Evolutionary conservation across 2,113 vertebrate genomes (phyloP).

Genomic region (Microtus richardsoni): DNA sequence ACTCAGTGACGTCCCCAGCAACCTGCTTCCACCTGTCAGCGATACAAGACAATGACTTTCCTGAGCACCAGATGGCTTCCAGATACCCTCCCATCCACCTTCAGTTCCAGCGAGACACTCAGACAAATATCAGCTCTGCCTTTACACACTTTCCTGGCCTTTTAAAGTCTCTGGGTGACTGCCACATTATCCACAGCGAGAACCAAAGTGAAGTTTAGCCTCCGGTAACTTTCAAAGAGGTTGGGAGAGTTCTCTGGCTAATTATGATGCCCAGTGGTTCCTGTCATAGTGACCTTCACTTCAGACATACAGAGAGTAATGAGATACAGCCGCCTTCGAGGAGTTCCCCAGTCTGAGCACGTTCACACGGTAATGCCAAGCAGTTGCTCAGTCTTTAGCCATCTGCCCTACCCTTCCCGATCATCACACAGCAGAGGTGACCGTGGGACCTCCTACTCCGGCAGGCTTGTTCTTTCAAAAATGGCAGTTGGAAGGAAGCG

Average conservation of each 20-base stretch:
- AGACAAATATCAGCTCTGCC: constrained; percentile 44
- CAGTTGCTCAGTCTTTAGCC: not conserved
- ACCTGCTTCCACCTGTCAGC: not conserved
- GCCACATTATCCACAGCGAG: constrained; percentile 36
- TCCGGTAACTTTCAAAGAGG: constrained; percentile 24
- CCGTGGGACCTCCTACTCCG: not conserved
- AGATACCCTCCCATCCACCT: not conserved
- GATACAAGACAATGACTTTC: not conserved
- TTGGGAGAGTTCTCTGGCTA: constrained; percentile 46
- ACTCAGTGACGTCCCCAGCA: fast-evolving
- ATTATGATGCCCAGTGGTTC: constrained; percentile 17
- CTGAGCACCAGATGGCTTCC: not conserved
- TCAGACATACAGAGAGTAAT: not conserved
- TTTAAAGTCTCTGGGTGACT: constrained; percentile 59
- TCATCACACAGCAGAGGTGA: not conserved
- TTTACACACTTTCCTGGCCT: constrained; percentile 53
- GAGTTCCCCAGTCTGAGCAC: not conserved
- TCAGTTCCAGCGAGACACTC: not conserved
- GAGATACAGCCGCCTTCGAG: not conserved
- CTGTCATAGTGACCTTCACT: not conserved
- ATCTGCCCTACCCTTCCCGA: not conserved
- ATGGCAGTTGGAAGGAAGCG: not conserved
- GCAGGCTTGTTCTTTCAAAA: not conserved
- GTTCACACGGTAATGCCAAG: not conserved
- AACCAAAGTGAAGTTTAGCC: constrained; percentile 43